These are phyloP conservation scores for Ameiurus melas DNA, from an alignment of 2,113 vertebrate species.

Conservation along the genomic window DNA sequence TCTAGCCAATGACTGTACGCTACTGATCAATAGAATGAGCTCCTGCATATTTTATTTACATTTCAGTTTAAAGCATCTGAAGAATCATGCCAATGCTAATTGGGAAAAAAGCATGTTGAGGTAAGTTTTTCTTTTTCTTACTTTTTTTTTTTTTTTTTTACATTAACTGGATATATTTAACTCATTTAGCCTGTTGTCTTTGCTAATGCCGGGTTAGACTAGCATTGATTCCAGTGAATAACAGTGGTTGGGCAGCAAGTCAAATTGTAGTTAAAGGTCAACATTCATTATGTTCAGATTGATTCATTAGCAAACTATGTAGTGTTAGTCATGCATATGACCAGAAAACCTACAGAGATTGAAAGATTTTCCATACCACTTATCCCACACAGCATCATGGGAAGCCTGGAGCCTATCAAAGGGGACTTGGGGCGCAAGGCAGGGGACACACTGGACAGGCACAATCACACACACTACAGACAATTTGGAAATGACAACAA, in stretches of 20 bases:
- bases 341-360: not conserved
- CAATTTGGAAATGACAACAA: too few species aligned
- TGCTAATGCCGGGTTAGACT: not conserved
- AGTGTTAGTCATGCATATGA: not conserved
- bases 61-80: not conserved
- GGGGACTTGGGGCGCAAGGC: too few species aligned
- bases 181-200: not conserved
- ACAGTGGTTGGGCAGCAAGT: not conserved
- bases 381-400: too few species aligned
- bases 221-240: not conserved
- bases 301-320: not conserved
- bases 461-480: too few species aligned
- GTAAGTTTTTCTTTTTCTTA: too few species aligned
- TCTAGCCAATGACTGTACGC: too few species aligned
- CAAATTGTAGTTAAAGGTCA: not conserved
- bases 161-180: too few species aligned
- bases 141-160: too few species aligned
- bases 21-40: too few species aligned
- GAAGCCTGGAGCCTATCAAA: too few species aligned
- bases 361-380: not conserved
- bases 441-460: too few species aligned
- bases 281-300: not conserved
- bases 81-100: not conserved
- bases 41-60: too few species aligned
- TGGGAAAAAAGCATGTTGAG: not conserved